Percentiles rank a stretch among this genome's conserved stretches.
These are phyloP conservation scores for Philaenus spumarius DNA, from an alignment of 1,140 invertebrate genomes.

Conservation along the genomic window DNA sequence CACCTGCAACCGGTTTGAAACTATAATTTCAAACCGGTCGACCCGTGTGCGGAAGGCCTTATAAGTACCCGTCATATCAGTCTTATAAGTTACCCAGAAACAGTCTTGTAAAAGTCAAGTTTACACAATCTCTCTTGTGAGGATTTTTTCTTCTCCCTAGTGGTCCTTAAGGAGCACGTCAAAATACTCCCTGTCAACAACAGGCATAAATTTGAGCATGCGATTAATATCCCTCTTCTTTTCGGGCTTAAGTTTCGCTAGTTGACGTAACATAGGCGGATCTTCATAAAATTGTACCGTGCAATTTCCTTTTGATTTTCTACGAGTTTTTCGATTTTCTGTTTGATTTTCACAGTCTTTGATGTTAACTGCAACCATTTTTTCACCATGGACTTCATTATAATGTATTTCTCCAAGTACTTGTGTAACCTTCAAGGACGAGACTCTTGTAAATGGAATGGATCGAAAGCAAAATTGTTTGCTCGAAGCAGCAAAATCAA, in stretches of 20 bases:
- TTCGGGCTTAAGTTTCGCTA: not conserved
- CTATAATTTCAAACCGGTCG: too few species aligned
- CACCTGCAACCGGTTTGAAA: too few species aligned
- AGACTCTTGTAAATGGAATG: not conserved
- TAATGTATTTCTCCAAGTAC: not conserved
- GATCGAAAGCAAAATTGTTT: not conserved
- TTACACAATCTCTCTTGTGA: too few species aligned
- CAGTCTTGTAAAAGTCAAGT: too few species aligned
- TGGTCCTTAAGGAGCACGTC: too few species aligned
- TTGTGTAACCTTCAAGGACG: not conserved
- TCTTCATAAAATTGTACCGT: not conserved
- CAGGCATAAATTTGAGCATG: too few species aligned
- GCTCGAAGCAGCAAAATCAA: not conserved
- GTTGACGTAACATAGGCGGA: not conserved
- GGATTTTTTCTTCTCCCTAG: too few species aligned
- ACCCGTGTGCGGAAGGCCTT: too few species aligned
- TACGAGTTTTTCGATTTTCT: too few species aligned
- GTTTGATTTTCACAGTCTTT: not conserved
- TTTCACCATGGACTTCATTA: not conserved
- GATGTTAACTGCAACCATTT: not conserved
- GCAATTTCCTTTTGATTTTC: not conserved
- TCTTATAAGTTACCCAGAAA: too few species aligned
- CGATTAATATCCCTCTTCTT: not conserved
- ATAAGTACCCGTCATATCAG: too few species aligned
- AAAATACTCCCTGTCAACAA: too few species aligned